Percentiles rank a stretch among this genome's conserved stretches.
Conservation (phyloP, 2,888 invertebrate genomes). For the Nematopogon swammerdamellus region DNA sequence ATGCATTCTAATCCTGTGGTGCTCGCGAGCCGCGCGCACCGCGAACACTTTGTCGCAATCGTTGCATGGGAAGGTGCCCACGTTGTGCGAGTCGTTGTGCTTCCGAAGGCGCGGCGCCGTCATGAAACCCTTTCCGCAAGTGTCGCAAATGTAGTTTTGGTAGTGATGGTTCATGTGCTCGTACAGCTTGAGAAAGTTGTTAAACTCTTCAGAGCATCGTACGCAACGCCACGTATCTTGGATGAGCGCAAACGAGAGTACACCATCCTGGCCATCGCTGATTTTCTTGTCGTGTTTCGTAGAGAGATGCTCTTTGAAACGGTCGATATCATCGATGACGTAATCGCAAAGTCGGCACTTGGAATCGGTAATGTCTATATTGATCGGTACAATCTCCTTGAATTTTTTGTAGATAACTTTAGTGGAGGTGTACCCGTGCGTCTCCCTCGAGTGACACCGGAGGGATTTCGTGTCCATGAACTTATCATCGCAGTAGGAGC, state of each 20-base stretch:
- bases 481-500: conserved; percentile 38
- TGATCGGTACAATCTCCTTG: conserved; percentile 43
- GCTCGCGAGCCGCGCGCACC: conserved; percentile 36
- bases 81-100: conserved; percentile 38
- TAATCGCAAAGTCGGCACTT: conserved; percentile 27
- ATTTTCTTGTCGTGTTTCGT: conserved; percentile 29
- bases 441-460: conserved; percentile 29
- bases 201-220: conserved; percentile 32
- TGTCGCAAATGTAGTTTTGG: conserved; percentile 42
- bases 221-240: conserved; percentile 40
- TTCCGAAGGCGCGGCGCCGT: conserved; percentile 38
- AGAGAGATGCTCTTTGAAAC: conserved; percentile 29
- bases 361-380: conserved; percentile 34
- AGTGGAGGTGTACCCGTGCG: conserved; percentile 24
- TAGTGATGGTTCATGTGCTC: conserved; percentile 47
- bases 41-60: conserved; percentile 33
- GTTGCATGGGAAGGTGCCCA: conserved; percentile 37
- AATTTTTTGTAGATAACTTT: conserved; percentile 43
- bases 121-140: conserved; percentile 45
- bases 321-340: conserved; percentile 20
- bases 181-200: conserved; percentile 40
- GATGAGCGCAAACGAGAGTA: conserved; percentile 33
- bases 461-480: conserved; percentile 32
- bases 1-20: conserved; percentile 35
- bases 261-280: conserved; percentile 31